Base-by-base conservation (phyloP, 2,888 invertebrate genomes). In the Drosophila hamatofila region DNA sequence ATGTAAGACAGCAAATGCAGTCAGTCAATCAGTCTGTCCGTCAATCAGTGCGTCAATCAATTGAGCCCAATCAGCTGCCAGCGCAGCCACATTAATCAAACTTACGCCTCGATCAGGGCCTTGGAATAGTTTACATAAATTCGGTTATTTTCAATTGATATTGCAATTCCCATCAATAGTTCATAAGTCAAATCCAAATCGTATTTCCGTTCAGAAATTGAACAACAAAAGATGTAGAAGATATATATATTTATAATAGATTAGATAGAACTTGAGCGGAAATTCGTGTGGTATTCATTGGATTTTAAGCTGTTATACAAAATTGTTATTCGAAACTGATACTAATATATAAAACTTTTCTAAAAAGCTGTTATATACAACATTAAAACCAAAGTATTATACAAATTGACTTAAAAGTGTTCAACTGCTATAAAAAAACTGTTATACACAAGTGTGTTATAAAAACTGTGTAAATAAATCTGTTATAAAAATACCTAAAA, bases 21-120 rank as follows among this genome's bases (percentile, higher is more conserved):
- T 56, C 61, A 44, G 55, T 75, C 57, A 49, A 61, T 63, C 69
- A 21, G 35, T 54, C 37, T 51, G 44, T 66, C 65, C 33, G 23
- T 42, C 42, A 39, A 8, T 39, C 39, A 16, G 46, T 54, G 27
- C 35, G 44, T 66, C 65, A 60, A 23, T 63, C 37, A 52, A 57
- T 37, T 41, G 16, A 37, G 37, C 11, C 61, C 69, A 75, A 61
- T 66, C 75, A 75, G 46, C 46, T 52, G 48, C 39, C 51, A 48
- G 52, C 52, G 52, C 52, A 23, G 41, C 42, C 42, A 21, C 25
- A 70, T 72, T 56, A 72, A 71, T 75, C 65, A 75, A 33, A 52
- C 35, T 14, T 44, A 35, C 39, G 18, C 21, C 21, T 37, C 25
- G 12, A 37, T 37, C 35, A 25, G 8, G n/a, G 5, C 14, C 14